phyloP scores from a whole-genome alignment of 2,888 invertebrate species.

The Morpho achilles region DNA sequence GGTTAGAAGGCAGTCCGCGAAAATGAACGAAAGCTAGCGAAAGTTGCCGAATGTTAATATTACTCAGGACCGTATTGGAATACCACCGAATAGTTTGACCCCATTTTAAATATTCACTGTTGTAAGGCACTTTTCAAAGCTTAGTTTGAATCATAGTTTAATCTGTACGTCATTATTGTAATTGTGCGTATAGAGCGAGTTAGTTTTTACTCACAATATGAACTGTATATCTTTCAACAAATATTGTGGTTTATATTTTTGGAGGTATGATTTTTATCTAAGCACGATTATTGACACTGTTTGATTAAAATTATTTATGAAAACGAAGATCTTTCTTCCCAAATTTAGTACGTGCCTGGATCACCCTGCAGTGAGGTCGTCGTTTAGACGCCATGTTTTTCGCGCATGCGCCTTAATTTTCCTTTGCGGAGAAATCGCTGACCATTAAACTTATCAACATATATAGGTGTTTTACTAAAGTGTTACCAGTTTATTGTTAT shows the following conservation, averaged over 20 bases:
- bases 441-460: constrained; percentile 32
- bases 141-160: no score
- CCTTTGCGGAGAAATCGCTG: constrained; percentile 61
- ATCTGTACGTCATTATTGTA: no score
- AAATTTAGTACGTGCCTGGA: constrained; percentile 45
- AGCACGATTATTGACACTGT: no score
- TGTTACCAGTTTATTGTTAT: constrained; percentile 27
- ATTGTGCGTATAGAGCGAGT: no score
- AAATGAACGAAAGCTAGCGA: constrained; percentile 65
- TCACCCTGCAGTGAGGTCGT: constrained; percentile 64
- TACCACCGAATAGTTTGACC: constrained; percentile 9
- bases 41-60: constrained; percentile 63
- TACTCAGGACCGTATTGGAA: constrained; percentile 48
- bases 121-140: background rate
- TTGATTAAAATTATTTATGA: background rate
- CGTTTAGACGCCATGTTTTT: constrained; percentile 64
- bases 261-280: no score
- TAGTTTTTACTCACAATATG: no score
- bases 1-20: constrained; percentile 66
- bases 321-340: background rate
- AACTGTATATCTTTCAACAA: no score
- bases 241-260: no score
- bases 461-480: constrained; percentile 18
- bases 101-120: constrained; percentile 8
- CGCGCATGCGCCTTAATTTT: constrained; percentile 66